A percentile compares a stretch with the other conserved stretches of the same genome.
Conservation (phyloP, 2,888 invertebrate genomes). For the Cordilura impudica region DNA sequence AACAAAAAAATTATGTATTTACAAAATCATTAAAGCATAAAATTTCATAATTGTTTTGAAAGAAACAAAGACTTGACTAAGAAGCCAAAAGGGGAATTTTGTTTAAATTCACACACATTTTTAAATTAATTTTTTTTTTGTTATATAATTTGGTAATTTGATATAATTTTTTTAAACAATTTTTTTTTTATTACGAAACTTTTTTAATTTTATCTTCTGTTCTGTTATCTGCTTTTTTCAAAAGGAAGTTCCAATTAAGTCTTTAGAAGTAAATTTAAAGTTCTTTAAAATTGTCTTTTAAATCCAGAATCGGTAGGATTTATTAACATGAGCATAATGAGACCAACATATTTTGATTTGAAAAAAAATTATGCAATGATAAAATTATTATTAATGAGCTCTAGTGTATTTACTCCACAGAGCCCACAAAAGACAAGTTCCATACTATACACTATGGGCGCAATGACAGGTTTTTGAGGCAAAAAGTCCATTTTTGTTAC, state of each 20-base stretch:
- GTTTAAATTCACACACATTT: conserved; percentile 47
- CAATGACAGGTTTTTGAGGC: not conserved
- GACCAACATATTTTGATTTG: too few relatives aligned
- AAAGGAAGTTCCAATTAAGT: not conserved
- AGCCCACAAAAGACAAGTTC: too few relatives aligned
- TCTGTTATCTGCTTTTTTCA: not conserved
- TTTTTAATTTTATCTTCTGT: not conserved
- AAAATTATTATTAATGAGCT: too few relatives aligned
- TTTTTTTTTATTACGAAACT: not conserved
- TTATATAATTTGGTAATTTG: not conserved
- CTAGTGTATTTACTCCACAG: too few relatives aligned
- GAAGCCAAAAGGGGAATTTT: conserved; percentile 12
- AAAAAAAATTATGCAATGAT: too few relatives aligned
- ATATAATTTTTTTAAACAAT: not conserved
- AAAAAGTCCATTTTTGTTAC: too few relatives aligned
- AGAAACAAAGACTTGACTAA: not conserved
- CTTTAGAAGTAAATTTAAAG: too few relatives aligned
- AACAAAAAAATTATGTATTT: not conserved
- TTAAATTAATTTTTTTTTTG: not conserved
- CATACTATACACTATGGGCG: conserved; percentile 5
- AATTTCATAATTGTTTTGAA: conserved; percentile 52
- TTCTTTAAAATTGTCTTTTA: too few relatives aligned
- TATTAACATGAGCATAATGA: too few relatives aligned
- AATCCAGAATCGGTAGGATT: too few relatives aligned
- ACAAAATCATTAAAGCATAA: conserved; percentile 43